phyloP scores from a whole-genome alignment of 2,797 vertebrate genomes.

The Kryptopterus vitreolus region DNA sequence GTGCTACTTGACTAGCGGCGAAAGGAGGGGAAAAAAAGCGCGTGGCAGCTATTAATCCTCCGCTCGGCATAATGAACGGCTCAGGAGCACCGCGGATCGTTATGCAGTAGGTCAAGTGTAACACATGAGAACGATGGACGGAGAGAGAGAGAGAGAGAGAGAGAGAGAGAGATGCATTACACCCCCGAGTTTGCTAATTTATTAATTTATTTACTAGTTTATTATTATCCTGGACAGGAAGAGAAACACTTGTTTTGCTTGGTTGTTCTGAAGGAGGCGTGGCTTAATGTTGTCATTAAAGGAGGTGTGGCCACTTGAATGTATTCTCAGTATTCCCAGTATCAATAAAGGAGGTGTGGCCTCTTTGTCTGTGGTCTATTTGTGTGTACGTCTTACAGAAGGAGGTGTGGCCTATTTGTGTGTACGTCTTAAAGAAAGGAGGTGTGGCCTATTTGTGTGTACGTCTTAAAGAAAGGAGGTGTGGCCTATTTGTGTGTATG shows the following conservation, averaged over 20 bases:
- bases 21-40: constrained; percentile 41
- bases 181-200: background rate
- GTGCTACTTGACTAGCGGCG: constrained; percentile 33
- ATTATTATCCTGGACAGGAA: background rate
- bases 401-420: background rate
- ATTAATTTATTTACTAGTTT: background rate
- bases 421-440: background rate
- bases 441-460: background rate
- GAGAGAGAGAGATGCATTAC: background rate
- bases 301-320: background rate
- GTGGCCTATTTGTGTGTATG: background rate
- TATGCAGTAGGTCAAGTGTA: constrained; percentile 39
- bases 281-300: background rate
- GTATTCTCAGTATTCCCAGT: too few species aligned
- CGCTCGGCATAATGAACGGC: constrained; percentile 11
- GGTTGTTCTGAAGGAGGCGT: background rate
- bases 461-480: background rate
- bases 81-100: constrained; percentile 4
- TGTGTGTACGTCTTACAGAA: background rate
- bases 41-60: constrained; percentile 25
- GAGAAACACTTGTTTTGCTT: background rate
- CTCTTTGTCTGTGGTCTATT: too few species aligned
- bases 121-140: background rate
- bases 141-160: background rate
- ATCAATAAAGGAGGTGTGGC: background rate